These are phyloP conservation scores for Teleopsis dalmanni DNA, from an alignment of 1,140 invertebrate genomes.

Conservation along the genomic window DNA sequence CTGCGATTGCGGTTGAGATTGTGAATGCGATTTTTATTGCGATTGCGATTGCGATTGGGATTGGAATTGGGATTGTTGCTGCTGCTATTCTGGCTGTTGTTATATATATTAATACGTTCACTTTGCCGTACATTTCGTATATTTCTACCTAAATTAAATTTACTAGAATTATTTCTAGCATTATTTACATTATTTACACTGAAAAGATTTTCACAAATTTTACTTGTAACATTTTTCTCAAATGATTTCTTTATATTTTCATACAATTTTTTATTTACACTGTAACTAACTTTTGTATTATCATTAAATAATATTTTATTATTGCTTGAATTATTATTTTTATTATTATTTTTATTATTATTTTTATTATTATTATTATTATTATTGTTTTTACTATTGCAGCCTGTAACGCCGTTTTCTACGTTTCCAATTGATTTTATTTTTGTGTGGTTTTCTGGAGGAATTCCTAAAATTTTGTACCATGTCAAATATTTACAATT, in stretches of 20 bases:
- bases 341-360: slow-evolving; percentile 1
- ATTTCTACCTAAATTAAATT: too few species aligned
- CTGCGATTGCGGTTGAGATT: too few species aligned
- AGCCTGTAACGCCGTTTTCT: slow-evolving; percentile 7
- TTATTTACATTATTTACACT: too few species aligned
- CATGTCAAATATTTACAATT: slow-evolving; percentile 5
- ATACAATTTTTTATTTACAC: slow-evolving; percentile 25
- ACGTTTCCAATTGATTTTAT: slow-evolving; percentile 18
- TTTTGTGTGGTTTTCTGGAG: slow-evolving; percentile 10
- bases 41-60: too few species aligned
- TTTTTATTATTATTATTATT: slow-evolving; percentile 5
- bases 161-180: too few species aligned
- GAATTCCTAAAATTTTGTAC: slow-evolving; percentile 14
- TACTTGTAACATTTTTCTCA: too few species aligned
- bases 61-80: too few species aligned
- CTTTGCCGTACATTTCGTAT: too few species aligned
- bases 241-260: background rate
- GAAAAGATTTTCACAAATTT: too few species aligned
- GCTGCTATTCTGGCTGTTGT: too few species aligned
- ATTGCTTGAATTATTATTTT: slow-evolving; percentile 2
- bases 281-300: slow-evolving; percentile 7
- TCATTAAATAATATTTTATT: background rate
- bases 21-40: too few species aligned
- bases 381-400: background rate
- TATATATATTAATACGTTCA: too few species aligned